A percentile compares a stretch with the other conserved stretches of the same genome.
Evolutionary conservation across 1,140 invertebrate species (phyloP).

Genomic region (Penaeus vannamei): DNA sequence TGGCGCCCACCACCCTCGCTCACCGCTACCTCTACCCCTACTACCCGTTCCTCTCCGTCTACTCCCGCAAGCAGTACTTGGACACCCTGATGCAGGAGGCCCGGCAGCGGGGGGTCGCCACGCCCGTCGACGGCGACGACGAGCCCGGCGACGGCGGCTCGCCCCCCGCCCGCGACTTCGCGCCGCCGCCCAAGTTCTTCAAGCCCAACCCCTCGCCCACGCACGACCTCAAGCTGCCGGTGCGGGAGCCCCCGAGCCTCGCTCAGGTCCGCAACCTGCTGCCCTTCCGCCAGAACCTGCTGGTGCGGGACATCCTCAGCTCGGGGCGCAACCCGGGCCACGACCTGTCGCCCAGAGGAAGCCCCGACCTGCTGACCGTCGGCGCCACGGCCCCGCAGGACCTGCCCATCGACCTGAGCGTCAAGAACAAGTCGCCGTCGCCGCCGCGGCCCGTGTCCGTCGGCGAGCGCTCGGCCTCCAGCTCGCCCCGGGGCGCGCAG

Average conservation of each 20-base stretch:
- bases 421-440: slow-evolving; percentile 54
- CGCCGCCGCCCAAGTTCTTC: slow-evolving; percentile 49
- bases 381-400: slow-evolving; percentile 56
- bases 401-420: slow-evolving; percentile 58
- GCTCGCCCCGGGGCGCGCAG: not conserved
- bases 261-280: slow-evolving; percentile 23
- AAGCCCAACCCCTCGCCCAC: slow-evolving; percentile 43
- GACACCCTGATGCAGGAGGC: slow-evolving; percentile 79
- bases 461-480: slow-evolving; percentile 23
- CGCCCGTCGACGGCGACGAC: slow-evolving; percentile 38
- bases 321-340: slow-evolving; percentile 50
- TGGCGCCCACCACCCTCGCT: slow-evolving; percentile 43
- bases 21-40: slow-evolving; percentile 67
- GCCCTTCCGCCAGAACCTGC: slow-evolving; percentile 30
- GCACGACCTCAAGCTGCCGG: slow-evolving; percentile 26
- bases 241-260: not conserved
- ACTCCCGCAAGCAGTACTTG: slow-evolving; percentile 80
- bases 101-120: slow-evolving; percentile 17
- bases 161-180: slow-evolving; percentile 31
- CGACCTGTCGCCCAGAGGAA: slow-evolving; percentile 44
- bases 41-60: slow-evolving; percentile 70
- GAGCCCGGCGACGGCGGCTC: slow-evolving; percentile 36
- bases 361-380: slow-evolving; percentile 43
- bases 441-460: not conserved
- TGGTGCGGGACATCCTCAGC: not conserved